Evolutionary conservation across 2,113 vertebrate species (phyloP), one percentile per base, ranked within the genome.

Genomic region (Coryphaenoides rupestris): DNA sequence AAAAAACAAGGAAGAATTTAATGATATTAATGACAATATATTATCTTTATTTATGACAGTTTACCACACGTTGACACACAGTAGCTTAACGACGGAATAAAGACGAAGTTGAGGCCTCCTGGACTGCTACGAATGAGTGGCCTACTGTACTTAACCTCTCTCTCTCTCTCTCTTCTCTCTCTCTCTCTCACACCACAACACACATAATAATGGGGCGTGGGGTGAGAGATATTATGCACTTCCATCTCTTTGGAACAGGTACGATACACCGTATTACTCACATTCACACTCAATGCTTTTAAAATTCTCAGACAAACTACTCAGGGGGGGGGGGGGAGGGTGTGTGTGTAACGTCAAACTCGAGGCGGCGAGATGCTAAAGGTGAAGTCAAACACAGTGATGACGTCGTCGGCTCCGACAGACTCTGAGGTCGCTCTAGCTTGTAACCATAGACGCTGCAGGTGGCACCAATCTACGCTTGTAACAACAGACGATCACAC

Each of bases 41-140:
- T 70, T 5, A 5, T 65, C 55, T 86, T 89, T 87, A 89, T 85
- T 87, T 60, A 73, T 66, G 77, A 73, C 33, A 26, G 61, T 65
- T 65, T 76, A 58, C 62, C 22, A 71, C 21, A 50, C 73, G 6
- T 26, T 26, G 55, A 79, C 75, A 77, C 66, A 67, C 61, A 84
- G 77, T 75, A 87, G 60, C 75, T 60, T 66, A 74, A 80, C 60
- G 66, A 67, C 49, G 66, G 61, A 72, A 64, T 72, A 46, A 73
- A 62, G 62, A 59, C 74, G 76, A 66, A 71, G 68, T 49, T 79
- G 70, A 78, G 67, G 72, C 78, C 69, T 22, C 54, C 60, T 67
- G 75, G 81, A 79, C 84, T 83, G 87, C 86, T 87, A 89, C 84
- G 69, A 21, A 60, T 68, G 70, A 60, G 77, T n/a, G n/a, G n/a